phyloP scores from a whole-genome alignment of 2,888 invertebrate species.

The Nephrotoma appendiculata region DNA sequence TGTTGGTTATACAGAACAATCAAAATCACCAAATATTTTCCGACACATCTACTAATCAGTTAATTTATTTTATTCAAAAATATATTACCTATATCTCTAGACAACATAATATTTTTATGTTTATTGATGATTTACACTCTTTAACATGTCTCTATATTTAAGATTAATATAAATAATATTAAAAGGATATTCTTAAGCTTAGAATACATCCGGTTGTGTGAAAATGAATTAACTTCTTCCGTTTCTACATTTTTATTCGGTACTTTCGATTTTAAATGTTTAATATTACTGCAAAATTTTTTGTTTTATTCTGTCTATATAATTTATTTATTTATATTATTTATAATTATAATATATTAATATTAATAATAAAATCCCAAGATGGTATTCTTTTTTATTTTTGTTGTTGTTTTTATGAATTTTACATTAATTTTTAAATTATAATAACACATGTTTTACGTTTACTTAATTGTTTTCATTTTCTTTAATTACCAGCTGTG shows the following conservation, averaged over 20 bases:
- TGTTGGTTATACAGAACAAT: background rate
- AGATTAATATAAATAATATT: background rate
- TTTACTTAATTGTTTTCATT: background rate
- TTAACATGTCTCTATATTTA: background rate
- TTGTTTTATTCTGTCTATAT: background rate
- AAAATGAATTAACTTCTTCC: background rate
- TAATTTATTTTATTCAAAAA: background rate
- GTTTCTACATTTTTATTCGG: background rate
- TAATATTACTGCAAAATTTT: background rate
- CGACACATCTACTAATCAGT: background rate
- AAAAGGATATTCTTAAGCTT: background rate
- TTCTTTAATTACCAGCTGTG: background rate
- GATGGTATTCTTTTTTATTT: background rate
- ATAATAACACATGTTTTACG: background rate
- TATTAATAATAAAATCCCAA: background rate
- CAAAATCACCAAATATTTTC: background rate
- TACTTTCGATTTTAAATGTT: background rate
- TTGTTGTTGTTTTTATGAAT: background rate
- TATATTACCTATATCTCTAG: background rate
- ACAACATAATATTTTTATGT: background rate
- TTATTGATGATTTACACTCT: background rate
- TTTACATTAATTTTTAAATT: background rate
- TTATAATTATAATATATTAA: background rate
- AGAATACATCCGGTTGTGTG: background rate
- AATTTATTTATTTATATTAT: background rate